phyloP scores from a whole-genome alignment of 2,797 vertebrate genomes.

The Dipus sagitta region DNA sequence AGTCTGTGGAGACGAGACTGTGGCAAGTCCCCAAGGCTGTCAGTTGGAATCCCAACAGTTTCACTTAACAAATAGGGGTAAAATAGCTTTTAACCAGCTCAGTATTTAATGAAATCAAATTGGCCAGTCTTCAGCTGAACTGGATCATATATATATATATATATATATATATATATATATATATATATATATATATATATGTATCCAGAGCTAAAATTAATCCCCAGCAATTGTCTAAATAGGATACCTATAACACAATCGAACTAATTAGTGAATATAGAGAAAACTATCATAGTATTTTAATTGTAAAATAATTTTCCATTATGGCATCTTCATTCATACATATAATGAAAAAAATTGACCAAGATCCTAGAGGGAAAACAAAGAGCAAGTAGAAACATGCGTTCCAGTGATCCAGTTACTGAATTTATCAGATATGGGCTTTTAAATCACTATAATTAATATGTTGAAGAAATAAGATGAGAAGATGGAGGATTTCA shows the following conservation, averaged over 20 bases:
- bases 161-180: too few species aligned
- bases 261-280: not conserved
- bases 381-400: not conserved
- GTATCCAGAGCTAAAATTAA: not conserved
- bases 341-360: not conserved
- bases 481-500: not conserved
- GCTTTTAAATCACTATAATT: not conserved
- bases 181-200: too few species aligned
- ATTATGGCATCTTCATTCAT: not conserved
- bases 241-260: not conserved
- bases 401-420: not conserved
- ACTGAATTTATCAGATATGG: not conserved
- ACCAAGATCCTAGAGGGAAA: constrained; percentile 12
- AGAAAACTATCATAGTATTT: not conserved
- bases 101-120: not conserved
- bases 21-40: not conserved
- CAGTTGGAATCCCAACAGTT: too few species aligned
- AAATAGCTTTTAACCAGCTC: not conserved
- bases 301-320: not conserved
- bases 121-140: not conserved
- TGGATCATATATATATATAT: too few species aligned
- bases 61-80: too few species aligned
- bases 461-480: not conserved
- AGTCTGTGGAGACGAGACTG: not conserved
- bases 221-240: not conserved